These are phyloP conservation scores for Silurus meridionalis DNA, from an alignment of 2,113 vertebrate species.

Conservation along the genomic window DNA sequence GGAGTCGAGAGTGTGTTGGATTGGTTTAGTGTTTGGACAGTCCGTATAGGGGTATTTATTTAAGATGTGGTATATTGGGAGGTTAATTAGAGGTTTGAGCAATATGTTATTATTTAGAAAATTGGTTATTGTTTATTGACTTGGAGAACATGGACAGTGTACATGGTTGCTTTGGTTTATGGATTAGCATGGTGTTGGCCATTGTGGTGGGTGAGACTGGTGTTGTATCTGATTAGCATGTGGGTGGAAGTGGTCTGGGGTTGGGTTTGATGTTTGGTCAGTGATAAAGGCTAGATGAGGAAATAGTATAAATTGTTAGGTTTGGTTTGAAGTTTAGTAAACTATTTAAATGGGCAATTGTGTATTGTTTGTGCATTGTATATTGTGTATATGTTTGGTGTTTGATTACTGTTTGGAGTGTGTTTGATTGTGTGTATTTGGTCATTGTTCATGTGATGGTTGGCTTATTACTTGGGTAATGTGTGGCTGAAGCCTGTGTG, in stretches of 20 bases:
- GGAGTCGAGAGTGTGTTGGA: neutral
- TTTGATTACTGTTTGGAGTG: neutral
- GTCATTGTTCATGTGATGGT: neutral
- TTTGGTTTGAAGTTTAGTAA: neutral
- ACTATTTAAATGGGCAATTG: neutral
- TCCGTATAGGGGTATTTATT: neutral
- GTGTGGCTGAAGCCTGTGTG: neutral
- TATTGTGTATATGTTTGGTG: neutral
- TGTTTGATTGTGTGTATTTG: neutral
- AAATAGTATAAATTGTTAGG: neutral
- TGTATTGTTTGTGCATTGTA: neutral
- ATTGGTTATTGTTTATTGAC: neutral
- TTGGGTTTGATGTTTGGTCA: neutral
- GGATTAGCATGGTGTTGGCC: neutral
- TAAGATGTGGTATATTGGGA: neutral
- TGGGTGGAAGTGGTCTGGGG: neutral
- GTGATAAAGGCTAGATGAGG: neutral
- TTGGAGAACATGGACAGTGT: neutral
- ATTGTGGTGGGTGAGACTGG: neutral
- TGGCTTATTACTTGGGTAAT: neutral
- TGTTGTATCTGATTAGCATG: neutral
- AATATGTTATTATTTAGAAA: neutral
- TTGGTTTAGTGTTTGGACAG: neutral
- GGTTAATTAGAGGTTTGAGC: neutral
- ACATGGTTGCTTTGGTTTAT: neutral